Percentiles rank a stretch among this genome's conserved stretches.
Evolutionary conservation across 1,140 invertebrate species (phyloP).

Genomic region (Microplitis mediator): DNA sequence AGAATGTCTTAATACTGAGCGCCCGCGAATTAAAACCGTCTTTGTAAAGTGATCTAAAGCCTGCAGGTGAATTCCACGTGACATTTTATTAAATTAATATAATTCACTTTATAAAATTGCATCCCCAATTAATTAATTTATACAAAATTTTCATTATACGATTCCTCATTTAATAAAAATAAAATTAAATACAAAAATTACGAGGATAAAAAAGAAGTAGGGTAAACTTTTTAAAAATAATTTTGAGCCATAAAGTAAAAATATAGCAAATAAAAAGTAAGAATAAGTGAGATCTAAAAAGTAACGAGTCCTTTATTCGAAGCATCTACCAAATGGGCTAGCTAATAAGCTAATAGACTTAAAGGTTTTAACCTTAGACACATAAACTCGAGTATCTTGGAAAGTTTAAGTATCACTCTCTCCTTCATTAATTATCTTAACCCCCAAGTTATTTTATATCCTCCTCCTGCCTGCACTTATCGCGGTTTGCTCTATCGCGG

Average conservation of each 20-base stretch:
- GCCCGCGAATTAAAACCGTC: too few relatives aligned
- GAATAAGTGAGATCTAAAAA: neutral
- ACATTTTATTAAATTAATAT: too few relatives aligned
- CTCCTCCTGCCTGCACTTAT: neutral
- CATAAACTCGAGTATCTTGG: neutral
- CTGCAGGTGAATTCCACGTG: too few relatives aligned
- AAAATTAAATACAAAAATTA: too few relatives aligned
- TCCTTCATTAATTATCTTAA: neutral
- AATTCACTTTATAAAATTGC: too few relatives aligned
- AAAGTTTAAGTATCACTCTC: neutral
- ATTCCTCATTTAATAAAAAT: too few relatives aligned
- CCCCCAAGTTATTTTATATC: neutral
- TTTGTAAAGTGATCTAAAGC: too few relatives aligned
- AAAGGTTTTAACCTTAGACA: neutral
- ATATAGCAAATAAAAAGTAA: neutral
- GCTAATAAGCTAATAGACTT: constrained; percentile 1
- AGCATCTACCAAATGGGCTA: neutral
- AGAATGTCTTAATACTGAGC: too few relatives aligned
- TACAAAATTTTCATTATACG: too few relatives aligned
- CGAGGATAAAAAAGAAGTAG: neutral
- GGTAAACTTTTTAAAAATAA: neutral
- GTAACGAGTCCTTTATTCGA: constrained; percentile 3
- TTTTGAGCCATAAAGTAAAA: too few relatives aligned
- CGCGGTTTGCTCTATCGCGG: too few relatives aligned
- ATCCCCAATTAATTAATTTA: too few relatives aligned